A percentile compares a stretch with the other conserved stretches of the same genome.
phyloP scores from a whole-genome alignment of 2,888 invertebrate species.

The Brachylomia viminalis region DNA sequence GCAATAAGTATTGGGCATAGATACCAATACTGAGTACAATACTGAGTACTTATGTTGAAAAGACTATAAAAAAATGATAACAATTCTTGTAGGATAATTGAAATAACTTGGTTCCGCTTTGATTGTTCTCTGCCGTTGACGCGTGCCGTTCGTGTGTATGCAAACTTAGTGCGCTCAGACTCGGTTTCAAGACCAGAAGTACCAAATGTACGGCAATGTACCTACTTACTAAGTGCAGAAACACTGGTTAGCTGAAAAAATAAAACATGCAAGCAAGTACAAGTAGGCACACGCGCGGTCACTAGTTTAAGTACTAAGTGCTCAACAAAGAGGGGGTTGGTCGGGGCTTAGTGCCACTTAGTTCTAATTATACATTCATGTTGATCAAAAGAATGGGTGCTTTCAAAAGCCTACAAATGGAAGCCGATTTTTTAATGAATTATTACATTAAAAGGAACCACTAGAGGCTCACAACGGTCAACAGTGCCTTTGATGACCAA shows the following conservation, averaged over 20 bases:
- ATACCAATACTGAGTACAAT: too few species aligned
- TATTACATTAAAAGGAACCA: conserved; percentile 68
- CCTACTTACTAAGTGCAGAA: background rate
- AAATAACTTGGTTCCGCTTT: too few species aligned
- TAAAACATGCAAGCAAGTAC: conserved; percentile 56
- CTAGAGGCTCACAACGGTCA: conserved; percentile 70
- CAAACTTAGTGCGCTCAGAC: too few species aligned
- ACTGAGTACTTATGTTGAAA: too few species aligned
- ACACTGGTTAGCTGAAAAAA: conserved; percentile 27
- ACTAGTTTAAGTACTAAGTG: conserved; percentile 64
- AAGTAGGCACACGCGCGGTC: conserved; percentile 59
- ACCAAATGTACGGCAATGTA: conserved; percentile 6
- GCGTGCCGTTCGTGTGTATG: too few species aligned
- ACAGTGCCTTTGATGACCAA: conserved; percentile 78
- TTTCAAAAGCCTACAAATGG: conserved; percentile 68
- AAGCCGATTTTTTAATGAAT: conserved; percentile 69
- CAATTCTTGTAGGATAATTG: too few species aligned
- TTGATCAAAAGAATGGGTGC: conserved; percentile 68
- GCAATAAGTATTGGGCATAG: background rate
- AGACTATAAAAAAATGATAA: too few species aligned
- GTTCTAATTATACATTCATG: conserved; percentile 69
- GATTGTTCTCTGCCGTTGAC: too few species aligned
- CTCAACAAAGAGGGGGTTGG: conserved; percentile 61
- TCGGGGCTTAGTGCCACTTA: conserved; percentile 67
- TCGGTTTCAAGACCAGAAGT: too few species aligned